A percentile compares a stretch with the other conserved stretches of the same genome.
Conservation (phyloP, 2,113 vertebrate genomes). For the Cyphomyrus plagiostoma region DNA sequence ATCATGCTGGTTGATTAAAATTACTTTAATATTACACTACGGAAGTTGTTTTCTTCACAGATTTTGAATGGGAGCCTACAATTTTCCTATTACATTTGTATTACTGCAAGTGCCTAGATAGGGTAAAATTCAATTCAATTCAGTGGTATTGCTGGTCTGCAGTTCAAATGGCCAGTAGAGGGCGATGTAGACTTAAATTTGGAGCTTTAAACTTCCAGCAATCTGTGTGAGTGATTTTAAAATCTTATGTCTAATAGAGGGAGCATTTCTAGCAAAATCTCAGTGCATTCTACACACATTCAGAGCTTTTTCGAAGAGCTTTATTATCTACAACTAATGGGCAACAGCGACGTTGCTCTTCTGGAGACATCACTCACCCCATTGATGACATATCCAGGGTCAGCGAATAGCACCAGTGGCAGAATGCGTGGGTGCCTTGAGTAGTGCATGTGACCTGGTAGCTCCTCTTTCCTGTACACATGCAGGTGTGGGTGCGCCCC, state of each 20-base stretch:
- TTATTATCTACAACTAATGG: background rate
- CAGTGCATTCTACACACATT: background rate
- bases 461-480: slow-evolving; percentile 72
- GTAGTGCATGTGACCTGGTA: slow-evolving; percentile 66
- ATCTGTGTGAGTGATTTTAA: background rate
- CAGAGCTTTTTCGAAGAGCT: background rate
- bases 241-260: background rate
- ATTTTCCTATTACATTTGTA: background rate
- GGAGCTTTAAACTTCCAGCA: background rate
- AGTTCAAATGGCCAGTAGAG: background rate
- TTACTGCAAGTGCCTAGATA: background rate
- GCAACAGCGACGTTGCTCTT: background rate
- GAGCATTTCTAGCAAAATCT: background rate
- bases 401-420: slow-evolving; percentile 64
- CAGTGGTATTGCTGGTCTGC: background rate
- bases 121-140: background rate
- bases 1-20: background rate
- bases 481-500: slow-evolving; percentile 67
- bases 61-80: background rate
- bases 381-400: slow-evolving; percentile 74
- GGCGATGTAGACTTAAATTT: background rate
- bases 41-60: background rate
- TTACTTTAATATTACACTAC: background rate
- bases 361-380: slow-evolving; percentile 60
- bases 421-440: slow-evolving; percentile 64